Conservation (phyloP, 2,888 invertebrate genomes). For the Tetranychus truncatus region DNA sequence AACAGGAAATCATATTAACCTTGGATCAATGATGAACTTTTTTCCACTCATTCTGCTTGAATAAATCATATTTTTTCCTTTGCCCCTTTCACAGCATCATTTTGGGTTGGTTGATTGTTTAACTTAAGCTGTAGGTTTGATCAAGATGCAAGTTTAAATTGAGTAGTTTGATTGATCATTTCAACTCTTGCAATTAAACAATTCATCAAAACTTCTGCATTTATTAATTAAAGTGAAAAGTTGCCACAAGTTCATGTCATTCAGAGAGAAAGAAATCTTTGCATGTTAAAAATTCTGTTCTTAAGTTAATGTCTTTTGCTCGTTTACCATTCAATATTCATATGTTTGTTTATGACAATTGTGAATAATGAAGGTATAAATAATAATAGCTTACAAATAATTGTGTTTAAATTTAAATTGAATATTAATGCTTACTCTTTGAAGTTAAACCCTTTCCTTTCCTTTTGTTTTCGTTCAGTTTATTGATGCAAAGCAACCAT, state of each 20-base stretch:
- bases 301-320: no score
- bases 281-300: no score
- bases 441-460: not conserved
- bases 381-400: no score
- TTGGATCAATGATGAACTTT: not conserved
- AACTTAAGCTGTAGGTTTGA: not conserved
- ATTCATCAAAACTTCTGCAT: no score
- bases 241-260: no score
- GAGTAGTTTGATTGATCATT: not conserved
- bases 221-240: no score
- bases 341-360: no score
- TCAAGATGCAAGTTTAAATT: not conserved
- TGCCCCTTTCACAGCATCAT: not conserved
- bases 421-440: no score
- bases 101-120: not conserved
- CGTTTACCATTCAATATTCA: no score
- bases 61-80: not conserved
- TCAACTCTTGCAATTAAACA: not conserved
- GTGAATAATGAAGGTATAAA: no score
- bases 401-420: no score
- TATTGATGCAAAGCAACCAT: not conserved
- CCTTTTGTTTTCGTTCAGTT: not conserved
- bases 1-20: constrained; percentile 1
- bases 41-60: not conserved
- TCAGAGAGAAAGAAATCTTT: no score